Evolutionary conservation across 2,113 vertebrate genomes (phyloP).

Genomic region (Xiphorhynchus elegans): DNA sequence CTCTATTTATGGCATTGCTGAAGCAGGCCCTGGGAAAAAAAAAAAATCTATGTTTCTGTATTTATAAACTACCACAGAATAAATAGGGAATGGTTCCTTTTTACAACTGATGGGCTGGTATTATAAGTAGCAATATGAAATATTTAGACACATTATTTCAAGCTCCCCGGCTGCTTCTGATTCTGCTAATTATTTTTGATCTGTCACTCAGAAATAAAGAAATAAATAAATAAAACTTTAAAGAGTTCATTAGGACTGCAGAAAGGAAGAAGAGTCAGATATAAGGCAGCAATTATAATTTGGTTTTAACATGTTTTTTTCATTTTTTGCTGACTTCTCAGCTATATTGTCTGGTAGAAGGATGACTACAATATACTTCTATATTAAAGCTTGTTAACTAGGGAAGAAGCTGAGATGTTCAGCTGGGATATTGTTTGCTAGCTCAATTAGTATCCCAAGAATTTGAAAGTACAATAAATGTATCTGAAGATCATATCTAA

Average conservation of each 20-base stretch:
- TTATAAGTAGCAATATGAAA: slow-evolving; percentile 28
- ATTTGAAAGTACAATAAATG: slow-evolving; percentile 48
- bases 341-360: background rate
- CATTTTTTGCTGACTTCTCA: slow-evolving; percentile 43
- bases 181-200: slow-evolving; percentile 64
- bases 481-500: slow-evolving; percentile 56
- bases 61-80: slow-evolving; percentile 28
- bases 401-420: background rate
- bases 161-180: slow-evolving; percentile 42
- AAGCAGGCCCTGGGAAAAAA: background rate
- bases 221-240: slow-evolving; percentile 33
- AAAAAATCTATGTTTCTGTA: slow-evolving; percentile 12
- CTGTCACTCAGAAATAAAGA: slow-evolving; percentile 43
- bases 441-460: slow-evolving; percentile 38
- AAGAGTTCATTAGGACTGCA: slow-evolving; percentile 42
- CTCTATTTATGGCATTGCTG: slow-evolving; percentile 22
- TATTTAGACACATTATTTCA: slow-evolving; percentile 52
- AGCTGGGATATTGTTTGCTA: slow-evolving; percentile 27
- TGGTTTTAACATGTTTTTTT: background rate
- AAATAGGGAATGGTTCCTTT: slow-evolving; percentile 36
- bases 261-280: slow-evolving; percentile 40
- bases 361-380: slow-evolving; percentile 31
- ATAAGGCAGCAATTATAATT: slow-evolving; percentile 11
- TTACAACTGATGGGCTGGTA: slow-evolving; percentile 20
- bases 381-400: slow-evolving; percentile 39